Conservation (phyloP, 2,797 vertebrate species). For the Etheostoma perlongum region DNA sequence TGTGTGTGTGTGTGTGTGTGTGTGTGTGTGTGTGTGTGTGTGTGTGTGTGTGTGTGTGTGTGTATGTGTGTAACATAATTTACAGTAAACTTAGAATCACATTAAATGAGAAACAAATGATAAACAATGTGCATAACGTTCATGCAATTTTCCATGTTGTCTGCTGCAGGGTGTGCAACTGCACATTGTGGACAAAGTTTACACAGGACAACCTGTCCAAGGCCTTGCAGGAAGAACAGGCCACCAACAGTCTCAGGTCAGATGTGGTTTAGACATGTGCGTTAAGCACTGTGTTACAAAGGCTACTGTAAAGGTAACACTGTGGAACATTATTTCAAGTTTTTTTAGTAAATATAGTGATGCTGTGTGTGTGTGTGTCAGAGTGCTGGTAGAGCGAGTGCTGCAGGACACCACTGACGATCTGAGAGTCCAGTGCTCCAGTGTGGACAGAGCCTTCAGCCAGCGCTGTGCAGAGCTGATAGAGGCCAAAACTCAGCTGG, state of each 20-base stretch:
- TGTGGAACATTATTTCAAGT: not conserved
- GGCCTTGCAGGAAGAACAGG: conserved; percentile 85
- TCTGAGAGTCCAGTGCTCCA: conserved; percentile 85
- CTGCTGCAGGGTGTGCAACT: conserved; percentile 85
- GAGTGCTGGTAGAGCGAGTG: conserved; percentile 84
- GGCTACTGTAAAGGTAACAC: not conserved
- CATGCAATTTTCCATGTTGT: not conserved
- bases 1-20: not conserved
- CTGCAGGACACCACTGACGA: conserved; percentile 88
- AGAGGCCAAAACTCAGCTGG: conserved; percentile 84
- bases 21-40: not conserved
- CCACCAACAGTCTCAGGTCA: conserved; percentile 84
- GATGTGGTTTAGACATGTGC: conserved; percentile 6
- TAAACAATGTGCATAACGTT: not conserved
- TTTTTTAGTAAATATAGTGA: not conserved
- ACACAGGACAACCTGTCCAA: conserved; percentile 86
- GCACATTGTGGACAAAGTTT: conserved; percentile 86
- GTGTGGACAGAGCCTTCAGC: conserved; percentile 84
- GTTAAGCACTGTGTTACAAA: not conserved
- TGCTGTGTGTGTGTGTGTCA: conserved; percentile 40
- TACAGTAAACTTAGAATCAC: not conserved
- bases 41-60: not conserved
- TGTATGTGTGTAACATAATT: not conserved
- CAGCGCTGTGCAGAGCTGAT: conserved; percentile 85
- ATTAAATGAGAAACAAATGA: not conserved